Evolutionary conservation across 1,140 invertebrate species (phyloP).

Genomic region (Atopsyche davidsoni): DNA sequence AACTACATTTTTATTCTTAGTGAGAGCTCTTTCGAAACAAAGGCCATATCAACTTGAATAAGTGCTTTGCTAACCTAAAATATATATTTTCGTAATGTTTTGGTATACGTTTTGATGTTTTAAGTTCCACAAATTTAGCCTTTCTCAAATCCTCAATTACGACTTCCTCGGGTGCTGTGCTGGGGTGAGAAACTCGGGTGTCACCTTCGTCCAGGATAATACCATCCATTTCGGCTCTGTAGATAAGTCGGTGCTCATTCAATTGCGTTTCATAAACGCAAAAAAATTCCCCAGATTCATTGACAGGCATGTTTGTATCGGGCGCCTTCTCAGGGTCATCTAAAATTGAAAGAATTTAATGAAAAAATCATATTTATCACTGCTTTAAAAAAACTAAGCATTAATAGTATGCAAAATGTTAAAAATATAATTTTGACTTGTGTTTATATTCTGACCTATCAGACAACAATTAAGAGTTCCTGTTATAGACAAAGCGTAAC

Average conservation of each 20-base stretch:
- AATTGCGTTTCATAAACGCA: conserved; percentile 54
- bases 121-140: conserved; percentile 62
- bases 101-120: conserved; percentile 45
- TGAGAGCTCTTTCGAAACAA: no score
- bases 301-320: conserved; percentile 43
- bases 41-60: no score
- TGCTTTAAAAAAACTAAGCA: background rate
- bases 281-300: conserved; percentile 62
- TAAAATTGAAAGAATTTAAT: conserved; percentile 1
- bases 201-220: conserved; percentile 38
- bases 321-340: conserved; percentile 14
- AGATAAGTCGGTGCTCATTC: conserved; percentile 53
- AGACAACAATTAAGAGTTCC: no score
- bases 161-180: conserved; percentile 31
- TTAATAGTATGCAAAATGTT: background rate
- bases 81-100: conserved; percentile 5
- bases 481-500: no score
- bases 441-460: background rate
- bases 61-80: no score
- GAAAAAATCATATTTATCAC: background rate
- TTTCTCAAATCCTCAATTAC: conserved; percentile 38
- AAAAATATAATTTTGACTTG: background rate
- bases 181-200: conserved; percentile 30
- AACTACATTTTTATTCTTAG: no score
- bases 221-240: conserved; percentile 63